These are phyloP conservation scores for Trichonephila clavata DNA, from an alignment of 1,140 invertebrate genomes.

Conservation along the genomic window DNA sequence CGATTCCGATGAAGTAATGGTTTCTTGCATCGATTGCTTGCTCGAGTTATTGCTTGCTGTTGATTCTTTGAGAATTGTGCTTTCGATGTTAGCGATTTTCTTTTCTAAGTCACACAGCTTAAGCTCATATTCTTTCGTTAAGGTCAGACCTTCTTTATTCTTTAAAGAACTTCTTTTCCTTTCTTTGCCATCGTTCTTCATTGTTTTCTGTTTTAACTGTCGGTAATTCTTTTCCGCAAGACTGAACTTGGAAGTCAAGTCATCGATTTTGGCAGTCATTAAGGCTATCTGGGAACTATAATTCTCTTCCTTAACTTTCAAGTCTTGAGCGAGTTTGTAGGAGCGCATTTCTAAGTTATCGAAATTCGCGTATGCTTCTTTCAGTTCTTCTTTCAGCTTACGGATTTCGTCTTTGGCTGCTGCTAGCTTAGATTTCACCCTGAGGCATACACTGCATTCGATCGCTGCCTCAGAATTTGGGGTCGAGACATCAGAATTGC, in stretches of 20 bases:
- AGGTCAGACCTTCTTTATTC: conserved; percentile 87
- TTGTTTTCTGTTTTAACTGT: conserved; percentile 88
- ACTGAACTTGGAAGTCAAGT: conserved; percentile 90
- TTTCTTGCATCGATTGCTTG: neutral
- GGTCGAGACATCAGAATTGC: neutral
- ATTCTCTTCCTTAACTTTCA: conserved; percentile 86
- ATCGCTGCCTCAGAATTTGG: neutral
- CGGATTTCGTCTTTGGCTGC: conserved; percentile 90
- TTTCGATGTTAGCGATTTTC: conserved; percentile 87
- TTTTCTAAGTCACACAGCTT: conserved; percentile 90
- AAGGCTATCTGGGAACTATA: conserved; percentile 88
- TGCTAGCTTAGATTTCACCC: conserved; percentile 37
- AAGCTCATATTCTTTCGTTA: conserved; percentile 90
- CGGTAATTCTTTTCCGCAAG: conserved; percentile 91
- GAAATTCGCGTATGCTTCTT: conserved; percentile 89
- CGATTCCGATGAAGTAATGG: neutral
- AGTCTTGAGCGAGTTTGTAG: conserved; percentile 87
- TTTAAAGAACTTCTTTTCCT: conserved; percentile 91
- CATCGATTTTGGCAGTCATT: conserved; percentile 91
- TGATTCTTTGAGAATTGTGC: neutral
- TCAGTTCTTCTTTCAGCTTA: conserved; percentile 89
- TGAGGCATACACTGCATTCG: conserved; percentile 38
- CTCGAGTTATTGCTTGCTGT: neutral
- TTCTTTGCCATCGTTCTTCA: conserved; percentile 88
- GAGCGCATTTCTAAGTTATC: conserved; percentile 90